Percentiles rank a stretch among this genome's conserved stretches.
Conservation (phyloP, 2,113 vertebrate genomes). For the Ifrita kowaldi region DNA sequence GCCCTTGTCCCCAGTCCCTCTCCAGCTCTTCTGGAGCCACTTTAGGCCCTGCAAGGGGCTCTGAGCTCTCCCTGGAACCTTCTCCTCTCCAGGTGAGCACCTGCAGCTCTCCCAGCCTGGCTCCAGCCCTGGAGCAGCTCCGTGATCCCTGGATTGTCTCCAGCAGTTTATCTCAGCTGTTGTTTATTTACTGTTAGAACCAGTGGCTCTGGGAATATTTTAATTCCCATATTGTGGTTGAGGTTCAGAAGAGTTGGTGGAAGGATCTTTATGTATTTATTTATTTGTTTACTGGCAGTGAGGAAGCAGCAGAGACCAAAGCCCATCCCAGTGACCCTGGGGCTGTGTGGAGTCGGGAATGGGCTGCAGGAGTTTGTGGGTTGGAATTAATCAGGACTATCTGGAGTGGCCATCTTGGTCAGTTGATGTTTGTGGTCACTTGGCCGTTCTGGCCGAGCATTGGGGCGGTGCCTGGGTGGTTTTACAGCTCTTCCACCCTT, state of each 20-base stretch:
- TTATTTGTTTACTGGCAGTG: not conserved
- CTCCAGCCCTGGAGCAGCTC: not conserved
- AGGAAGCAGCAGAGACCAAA: not conserved
- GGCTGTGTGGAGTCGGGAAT: not conserved
- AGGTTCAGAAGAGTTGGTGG: not conserved
- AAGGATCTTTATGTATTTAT: not conserved
- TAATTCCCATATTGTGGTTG: accelerated
- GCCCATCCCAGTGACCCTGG: accelerated
- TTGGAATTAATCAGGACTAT: accelerated
- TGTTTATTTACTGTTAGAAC: not conserved
- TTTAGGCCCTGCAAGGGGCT: accelerated
- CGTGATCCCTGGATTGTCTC: accelerated
- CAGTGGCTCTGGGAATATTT: not conserved
- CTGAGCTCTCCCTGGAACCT: not conserved
- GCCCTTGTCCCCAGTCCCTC: not conserved
- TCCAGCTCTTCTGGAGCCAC: not conserved
- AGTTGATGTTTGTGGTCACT: not conserved
- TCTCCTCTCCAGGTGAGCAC: accelerated
- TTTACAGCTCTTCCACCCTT: not conserved
- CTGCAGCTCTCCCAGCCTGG: not conserved
- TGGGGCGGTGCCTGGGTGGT: accelerated
- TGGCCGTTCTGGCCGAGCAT: accelerated
- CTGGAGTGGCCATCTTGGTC: not conserved
- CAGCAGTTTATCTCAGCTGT: not conserved
- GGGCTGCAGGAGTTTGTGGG: not conserved